These are phyloP conservation scores for Poeciliopsis retropinna DNA, from an alignment of 2,113 vertebrate genomes.

Conservation along the genomic window DNA sequence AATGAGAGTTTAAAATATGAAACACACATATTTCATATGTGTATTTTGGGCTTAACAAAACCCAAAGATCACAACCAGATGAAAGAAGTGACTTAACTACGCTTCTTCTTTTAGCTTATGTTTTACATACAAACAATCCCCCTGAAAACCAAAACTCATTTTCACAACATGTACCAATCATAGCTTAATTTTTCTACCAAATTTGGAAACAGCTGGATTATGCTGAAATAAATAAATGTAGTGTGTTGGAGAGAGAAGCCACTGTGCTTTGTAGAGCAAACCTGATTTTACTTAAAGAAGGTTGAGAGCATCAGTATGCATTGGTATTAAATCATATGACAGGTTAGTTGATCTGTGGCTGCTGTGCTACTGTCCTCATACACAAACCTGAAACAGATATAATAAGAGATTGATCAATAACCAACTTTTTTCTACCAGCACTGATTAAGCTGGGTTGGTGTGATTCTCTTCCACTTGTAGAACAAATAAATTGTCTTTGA, in stretches of 20 bases:
- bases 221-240: too few relatives aligned
- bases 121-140: too few relatives aligned
- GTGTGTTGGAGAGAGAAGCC: neutral
- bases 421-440: slow-evolving; percentile 24
- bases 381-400: slow-evolving; percentile 11
- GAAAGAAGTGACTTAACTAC: too few relatives aligned
- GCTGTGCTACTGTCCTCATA: neutral
- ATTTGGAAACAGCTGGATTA: too few relatives aligned
- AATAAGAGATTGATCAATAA: slow-evolving; percentile 46
- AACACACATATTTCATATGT: too few relatives aligned
- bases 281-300: neutral
- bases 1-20: too few relatives aligned
- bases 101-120: too few relatives aligned
- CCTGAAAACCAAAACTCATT: too few relatives aligned
- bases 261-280: neutral
- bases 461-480: slow-evolving; percentile 52
- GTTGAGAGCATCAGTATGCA: neutral
- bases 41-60: too few relatives aligned
- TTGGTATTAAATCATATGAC: neutral
- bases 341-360: slow-evolving; percentile 3
- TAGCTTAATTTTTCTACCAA: too few relatives aligned
- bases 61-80: too few relatives aligned
- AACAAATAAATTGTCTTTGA: slow-evolving; percentile 65
- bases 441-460: slow-evolving; percentile 52
- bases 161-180: too few relatives aligned